Evolutionary conservation across 2,888 invertebrate genomes (phyloP).

Genomic region (Enchytraeus crypticus): DNA sequence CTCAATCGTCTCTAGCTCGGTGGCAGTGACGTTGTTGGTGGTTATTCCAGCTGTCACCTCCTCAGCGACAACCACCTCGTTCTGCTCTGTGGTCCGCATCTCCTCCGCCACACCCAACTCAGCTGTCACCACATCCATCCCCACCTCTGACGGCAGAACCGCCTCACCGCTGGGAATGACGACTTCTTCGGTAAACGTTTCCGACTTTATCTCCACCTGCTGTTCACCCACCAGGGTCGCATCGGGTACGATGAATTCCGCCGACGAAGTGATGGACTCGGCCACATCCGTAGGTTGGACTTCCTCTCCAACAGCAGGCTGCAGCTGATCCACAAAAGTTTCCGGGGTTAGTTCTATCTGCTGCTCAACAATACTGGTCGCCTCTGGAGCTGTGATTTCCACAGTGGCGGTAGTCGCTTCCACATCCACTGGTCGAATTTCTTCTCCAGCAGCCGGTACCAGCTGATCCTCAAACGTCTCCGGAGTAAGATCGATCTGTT

Average conservation of each 20-base stretch:
- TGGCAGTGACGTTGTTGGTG: too few species aligned
- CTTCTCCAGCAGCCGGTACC: slow-evolving; percentile 2
- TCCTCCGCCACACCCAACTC: neutral
- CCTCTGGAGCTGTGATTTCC: slow-evolving; percentile 5
- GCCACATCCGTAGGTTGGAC: slow-evolving; percentile 5
- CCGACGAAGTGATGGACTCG: neutral
- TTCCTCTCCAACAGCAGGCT: slow-evolving; percentile 13
- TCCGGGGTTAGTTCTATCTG: slow-evolving; percentile 11
- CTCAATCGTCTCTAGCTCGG: too few species aligned
- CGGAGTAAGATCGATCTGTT: neutral
- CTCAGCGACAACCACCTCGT: slow-evolving; percentile 1
- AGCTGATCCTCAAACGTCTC: slow-evolving; percentile 4
- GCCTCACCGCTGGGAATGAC: slow-evolving; percentile 3
- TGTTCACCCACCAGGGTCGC: slow-evolving; percentile 4
- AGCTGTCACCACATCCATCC: slow-evolving; percentile 10
- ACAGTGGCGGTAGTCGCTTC: slow-evolving; percentile 6
- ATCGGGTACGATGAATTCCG: neutral
- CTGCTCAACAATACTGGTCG: slow-evolving; percentile 2
- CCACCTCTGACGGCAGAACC: slow-evolving; percentile 4
- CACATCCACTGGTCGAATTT: slow-evolving; percentile 1
- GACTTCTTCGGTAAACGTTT: slow-evolving; percentile 5
- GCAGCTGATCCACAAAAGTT: slow-evolving; percentile 5
- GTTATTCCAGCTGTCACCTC: slow-evolving; percentile 1
- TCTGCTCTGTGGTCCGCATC: neutral
- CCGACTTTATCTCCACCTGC: neutral